phyloP scores from a whole-genome alignment of 2,113 vertebrate genomes.

The Apodemus speciosus region DNA sequence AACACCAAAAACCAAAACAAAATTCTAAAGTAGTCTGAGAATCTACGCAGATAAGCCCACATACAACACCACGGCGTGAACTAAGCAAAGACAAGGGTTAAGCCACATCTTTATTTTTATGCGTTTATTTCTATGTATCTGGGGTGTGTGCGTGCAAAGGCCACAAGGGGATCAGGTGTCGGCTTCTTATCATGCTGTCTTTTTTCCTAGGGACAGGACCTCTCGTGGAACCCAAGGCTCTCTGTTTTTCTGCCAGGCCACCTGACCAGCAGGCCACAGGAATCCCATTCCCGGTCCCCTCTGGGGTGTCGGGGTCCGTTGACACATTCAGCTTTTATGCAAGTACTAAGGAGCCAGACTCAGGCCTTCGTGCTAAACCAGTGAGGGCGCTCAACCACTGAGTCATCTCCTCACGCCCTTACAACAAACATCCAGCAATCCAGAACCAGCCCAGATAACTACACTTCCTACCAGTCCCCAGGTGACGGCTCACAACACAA shows the following conservation, averaged over 20 bases:
- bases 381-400: too few species aligned
- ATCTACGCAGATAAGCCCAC: background rate
- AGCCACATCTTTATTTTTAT: background rate
- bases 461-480: background rate
- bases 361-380: too few species aligned
- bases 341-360: background rate
- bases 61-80: background rate
- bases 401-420: background rate
- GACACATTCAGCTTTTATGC: background rate
- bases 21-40: constrained; percentile 8
- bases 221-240: background rate
- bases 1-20: too few species aligned
- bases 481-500: background rate
- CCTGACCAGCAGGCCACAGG: background rate
- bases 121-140: background rate
- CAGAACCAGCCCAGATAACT: background rate
- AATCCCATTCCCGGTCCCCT: background rate
- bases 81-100: background rate
- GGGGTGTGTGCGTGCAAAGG: background rate
- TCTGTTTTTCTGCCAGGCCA: background rate
- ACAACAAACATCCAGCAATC: background rate
- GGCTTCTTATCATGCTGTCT: background rate
- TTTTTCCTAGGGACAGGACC: background rate
- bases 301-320: background rate
- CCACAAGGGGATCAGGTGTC: background rate